Conservation (phyloP, 2,797 vertebrate species). For the Lophius americanus region DNA sequence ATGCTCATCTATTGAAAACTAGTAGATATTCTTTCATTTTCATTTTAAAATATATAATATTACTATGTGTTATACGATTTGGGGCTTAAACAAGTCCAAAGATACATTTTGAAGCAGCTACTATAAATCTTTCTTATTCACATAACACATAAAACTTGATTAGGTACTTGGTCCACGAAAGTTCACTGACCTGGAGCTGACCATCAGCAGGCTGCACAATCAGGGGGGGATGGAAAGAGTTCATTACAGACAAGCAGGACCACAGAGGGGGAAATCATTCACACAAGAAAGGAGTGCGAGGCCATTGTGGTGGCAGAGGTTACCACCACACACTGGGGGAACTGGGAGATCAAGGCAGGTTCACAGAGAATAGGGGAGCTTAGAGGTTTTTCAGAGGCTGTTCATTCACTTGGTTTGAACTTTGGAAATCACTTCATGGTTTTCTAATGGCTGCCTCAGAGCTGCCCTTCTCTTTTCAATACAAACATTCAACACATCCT, state of each 20-base stretch:
- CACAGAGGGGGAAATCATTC: slow-evolving; percentile 18
- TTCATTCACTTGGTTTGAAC: slow-evolving; percentile 49
- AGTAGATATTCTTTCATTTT: too few relatives aligned
- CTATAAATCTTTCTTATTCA: slow-evolving; percentile 18
- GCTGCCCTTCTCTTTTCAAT: slow-evolving; percentile 9
- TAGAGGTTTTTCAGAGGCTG: slow-evolving; percentile 34
- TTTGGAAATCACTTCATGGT: slow-evolving; percentile 38
- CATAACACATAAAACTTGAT: background rate
- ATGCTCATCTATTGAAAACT: too few relatives aligned
- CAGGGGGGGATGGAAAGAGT: slow-evolving; percentile 26
- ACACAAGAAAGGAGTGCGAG: slow-evolving; percentile 24
- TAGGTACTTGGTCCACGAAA: slow-evolving; percentile 13
- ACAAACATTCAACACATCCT: slow-evolving; percentile 21
- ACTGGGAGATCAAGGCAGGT: slow-evolving; percentile 46
- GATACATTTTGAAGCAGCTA: slow-evolving; percentile 12
- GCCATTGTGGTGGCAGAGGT: slow-evolving; percentile 14
- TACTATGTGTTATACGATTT: too few relatives aligned
- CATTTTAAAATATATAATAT: too few relatives aligned
- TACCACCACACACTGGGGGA: slow-evolving; percentile 18
- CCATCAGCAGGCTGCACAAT: slow-evolving; percentile 11
- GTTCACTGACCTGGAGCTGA: slow-evolving; percentile 43
- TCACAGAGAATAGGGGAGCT: slow-evolving; percentile 20
- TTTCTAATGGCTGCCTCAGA: slow-evolving; percentile 32
- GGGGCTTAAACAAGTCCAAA: too few relatives aligned
- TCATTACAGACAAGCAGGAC: slow-evolving; percentile 24